Evolutionary conservation across 1,140 invertebrate genomes (phyloP).

Genomic region (Calycopis cecrops): DNA sequence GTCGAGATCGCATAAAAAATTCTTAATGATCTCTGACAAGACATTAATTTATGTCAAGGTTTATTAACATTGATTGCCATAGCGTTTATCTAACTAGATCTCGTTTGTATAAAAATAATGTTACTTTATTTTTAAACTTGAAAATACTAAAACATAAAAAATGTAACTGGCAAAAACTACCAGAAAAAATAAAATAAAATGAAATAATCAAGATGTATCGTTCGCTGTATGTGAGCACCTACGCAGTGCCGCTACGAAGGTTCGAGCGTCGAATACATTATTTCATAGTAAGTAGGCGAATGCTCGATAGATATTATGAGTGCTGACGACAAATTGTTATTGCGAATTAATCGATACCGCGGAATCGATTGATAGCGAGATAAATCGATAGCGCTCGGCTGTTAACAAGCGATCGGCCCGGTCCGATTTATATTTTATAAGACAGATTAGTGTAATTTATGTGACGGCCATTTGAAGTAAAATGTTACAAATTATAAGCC

Average conservation of each 20-base stretch:
- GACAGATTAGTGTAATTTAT: slow-evolving; percentile 3
- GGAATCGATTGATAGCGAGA: slow-evolving; percentile 35
- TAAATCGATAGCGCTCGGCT: slow-evolving; percentile 22
- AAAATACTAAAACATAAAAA: too few species aligned
- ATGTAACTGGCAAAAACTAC: background rate
- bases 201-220: slow-evolving; percentile 11
- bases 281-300: slow-evolving; percentile 60
- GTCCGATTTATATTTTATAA: slow-evolving; percentile 8
- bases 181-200: background rate
- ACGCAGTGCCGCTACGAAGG: slow-evolving; percentile 51
- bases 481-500: too few species aligned
- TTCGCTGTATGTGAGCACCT: slow-evolving; percentile 39
- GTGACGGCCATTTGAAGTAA: too few species aligned
- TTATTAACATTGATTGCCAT: too few species aligned
- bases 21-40: too few species aligned
- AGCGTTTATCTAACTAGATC: too few species aligned
- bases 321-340: slow-evolving; percentile 63
- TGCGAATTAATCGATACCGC: slow-evolving; percentile 57
- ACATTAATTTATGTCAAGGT: too few species aligned
- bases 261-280: slow-evolving; percentile 58
- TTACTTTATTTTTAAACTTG: too few species aligned
- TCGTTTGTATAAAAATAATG: too few species aligned
- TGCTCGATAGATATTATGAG: slow-evolving; percentile 48
- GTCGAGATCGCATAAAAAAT: too few species aligned
- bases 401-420: slow-evolving; percentile 12